Percentiles rank a stretch among this genome's conserved stretches.
phyloP scores from a whole-genome alignment of 2,113 vertebrate genomes.

The Anolis sagrei region DNA sequence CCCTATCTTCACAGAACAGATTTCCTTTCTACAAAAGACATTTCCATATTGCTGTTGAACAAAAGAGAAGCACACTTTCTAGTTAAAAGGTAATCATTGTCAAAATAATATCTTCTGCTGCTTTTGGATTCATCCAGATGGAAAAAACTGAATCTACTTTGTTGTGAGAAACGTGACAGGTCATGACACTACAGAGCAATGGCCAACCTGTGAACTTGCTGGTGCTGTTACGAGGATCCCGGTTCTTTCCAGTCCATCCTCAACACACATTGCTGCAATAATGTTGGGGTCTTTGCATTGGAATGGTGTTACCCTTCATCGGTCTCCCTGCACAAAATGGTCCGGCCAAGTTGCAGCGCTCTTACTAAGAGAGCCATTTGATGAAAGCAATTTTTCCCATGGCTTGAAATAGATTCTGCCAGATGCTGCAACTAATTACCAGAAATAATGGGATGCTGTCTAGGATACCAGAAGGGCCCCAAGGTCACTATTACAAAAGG shows the following conservation, averaged over 20 bases:
- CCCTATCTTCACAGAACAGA: conserved; percentile 22
- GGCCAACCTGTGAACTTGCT: background rate
- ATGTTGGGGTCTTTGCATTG: background rate
- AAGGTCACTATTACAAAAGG: background rate
- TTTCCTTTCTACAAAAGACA: conserved; percentile 22
- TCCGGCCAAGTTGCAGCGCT: background rate
- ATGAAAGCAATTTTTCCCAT: background rate
- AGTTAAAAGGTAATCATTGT: background rate
- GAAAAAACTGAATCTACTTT: background rate
- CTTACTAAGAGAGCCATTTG: background rate
- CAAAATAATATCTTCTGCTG: background rate
- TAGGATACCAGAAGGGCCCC: background rate
- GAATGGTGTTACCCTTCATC: background rate
- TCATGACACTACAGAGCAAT: background rate
- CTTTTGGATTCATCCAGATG: background rate
- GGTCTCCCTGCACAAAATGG: background rate
- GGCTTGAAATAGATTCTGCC: background rate
- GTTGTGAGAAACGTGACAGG: background rate
- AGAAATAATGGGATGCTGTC: background rate
- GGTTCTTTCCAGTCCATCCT: background rate
- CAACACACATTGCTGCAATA: background rate
- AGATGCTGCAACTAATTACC: background rate
- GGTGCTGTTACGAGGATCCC: background rate
- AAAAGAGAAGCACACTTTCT: conserved; percentile 22
- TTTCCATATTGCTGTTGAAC: background rate